Evolutionary conservation across 2,797 vertebrate genomes (phyloP).

Genomic region (Pangasius mekongensis): DNA sequence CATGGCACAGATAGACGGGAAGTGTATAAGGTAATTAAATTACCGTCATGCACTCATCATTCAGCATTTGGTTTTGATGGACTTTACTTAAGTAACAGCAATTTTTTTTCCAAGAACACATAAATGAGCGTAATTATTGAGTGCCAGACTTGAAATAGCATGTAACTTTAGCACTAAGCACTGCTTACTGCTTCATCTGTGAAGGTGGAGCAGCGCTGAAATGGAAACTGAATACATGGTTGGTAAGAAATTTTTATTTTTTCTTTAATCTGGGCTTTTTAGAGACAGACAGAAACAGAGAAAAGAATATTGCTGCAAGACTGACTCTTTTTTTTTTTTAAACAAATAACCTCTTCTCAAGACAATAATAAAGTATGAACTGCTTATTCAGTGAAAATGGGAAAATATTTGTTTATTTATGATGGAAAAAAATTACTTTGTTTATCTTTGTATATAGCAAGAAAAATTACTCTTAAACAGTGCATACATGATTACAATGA

Average conservation of each 20-base stretch:
- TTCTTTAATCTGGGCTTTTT: background rate
- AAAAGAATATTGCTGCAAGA: background rate
- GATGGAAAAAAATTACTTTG: background rate
- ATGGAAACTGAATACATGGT: background rate
- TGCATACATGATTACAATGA: background rate
- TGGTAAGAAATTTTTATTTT: background rate
- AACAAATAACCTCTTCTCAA: background rate
- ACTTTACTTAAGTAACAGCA: constrained; percentile 20
- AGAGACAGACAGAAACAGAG: background rate
- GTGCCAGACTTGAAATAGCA: background rate
- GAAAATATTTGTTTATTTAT: constrained; percentile 3
- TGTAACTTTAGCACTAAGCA: background rate
- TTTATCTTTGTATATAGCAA: background rate
- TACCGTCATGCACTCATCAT: constrained; percentile 37
- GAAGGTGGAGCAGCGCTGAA: background rate
- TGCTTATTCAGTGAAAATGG: background rate
- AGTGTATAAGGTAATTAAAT: constrained; percentile 28
- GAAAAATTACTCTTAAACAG: background rate
- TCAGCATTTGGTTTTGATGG: constrained; percentile 38
- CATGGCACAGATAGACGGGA: background rate
- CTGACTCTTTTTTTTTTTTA: background rate
- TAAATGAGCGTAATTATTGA: constrained; percentile 13
- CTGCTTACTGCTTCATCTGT: constrained; percentile 19
- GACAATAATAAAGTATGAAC: background rate
- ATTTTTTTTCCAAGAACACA: background rate